Base-by-base conservation (phyloP, 2,888 invertebrate species). In the Coenonympha arcania region DNA sequence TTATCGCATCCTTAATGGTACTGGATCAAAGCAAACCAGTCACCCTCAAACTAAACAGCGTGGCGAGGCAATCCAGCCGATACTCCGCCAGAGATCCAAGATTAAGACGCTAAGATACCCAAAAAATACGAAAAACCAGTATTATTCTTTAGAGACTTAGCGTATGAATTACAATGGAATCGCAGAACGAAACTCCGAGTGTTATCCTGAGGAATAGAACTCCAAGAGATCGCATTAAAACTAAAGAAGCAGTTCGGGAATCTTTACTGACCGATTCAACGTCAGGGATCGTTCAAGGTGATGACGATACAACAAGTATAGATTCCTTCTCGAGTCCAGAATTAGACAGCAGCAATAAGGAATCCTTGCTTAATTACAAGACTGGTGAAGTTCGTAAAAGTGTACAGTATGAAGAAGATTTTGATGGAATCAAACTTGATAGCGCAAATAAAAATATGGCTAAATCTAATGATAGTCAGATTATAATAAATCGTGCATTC, bases 21-120 rank as follows among this genome's bases (percentile, higher is more conserved):
- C 75, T 78, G 73, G 73, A 81, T 67, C 87, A 81, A 83, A 84
- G 84, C 62, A 86, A 85, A 71, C 87, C 87, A 44, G 83, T 79
- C 64, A 77, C 80, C 56, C 70, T 85, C 53, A 85, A 87, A 65
- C 77, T 82, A 20, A 84, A 84, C 75, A 80, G 84, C 66, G 81
- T 79, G 73, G 84, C 88, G 60, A 80, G 86, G 55, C 76, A 84
- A 60, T 77, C 87, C 54, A 87, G 87, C 58, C 73, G 85, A 46
- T 87, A 87, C 57, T 86, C 83, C 48, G 87, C 87, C 50, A 77
- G 87, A 62, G 89, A 89, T 64, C 90, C 90, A 24, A 76, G 89
- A 63, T 88, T 88, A 88, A 89, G 88, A 87, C 69, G 76, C 16
- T 88, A 88, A 74, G n/a, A n/a, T n/a, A 15, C 34, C 13, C 11